Percentiles rank a stretch among this genome's conserved stretches.
Conservation (phyloP, 2,797 vertebrate species). For the Coilia nasus region DNA sequence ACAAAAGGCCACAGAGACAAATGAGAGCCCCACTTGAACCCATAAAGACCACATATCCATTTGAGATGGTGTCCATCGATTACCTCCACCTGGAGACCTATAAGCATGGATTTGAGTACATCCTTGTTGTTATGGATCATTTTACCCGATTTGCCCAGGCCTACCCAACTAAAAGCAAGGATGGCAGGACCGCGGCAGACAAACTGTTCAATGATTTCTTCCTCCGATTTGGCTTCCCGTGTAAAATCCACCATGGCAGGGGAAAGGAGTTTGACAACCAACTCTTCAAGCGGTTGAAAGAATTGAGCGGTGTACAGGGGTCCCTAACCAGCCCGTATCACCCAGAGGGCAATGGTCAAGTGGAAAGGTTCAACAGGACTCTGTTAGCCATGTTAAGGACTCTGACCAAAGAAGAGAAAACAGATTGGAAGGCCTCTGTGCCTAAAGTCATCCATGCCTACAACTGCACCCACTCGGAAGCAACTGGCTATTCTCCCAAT, state of each 20-base stretch:
- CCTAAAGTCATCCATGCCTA: too few species aligned
- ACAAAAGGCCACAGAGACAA: conserved; percentile 36
- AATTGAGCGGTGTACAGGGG: neutral
- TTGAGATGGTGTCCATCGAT: conserved; percentile 11
- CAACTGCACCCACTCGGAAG: too few species aligned
- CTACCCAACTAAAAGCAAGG: conserved; percentile 8
- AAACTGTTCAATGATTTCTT: neutral
- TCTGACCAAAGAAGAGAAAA: too few species aligned
- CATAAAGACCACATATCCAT: conserved; percentile 26
- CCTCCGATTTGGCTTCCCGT: too few species aligned
- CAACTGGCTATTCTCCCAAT: too few species aligned
- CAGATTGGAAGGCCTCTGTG: too few species aligned
- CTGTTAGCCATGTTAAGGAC: too few species aligned
- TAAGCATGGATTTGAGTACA: conserved; percentile 31
- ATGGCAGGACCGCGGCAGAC: neutral
- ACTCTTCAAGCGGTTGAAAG: neutral
- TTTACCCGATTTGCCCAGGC: conserved; percentile 26
- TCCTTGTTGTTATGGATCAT: conserved; percentile 29
- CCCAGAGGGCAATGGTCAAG: conserved; percentile 6
- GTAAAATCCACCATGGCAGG: conserved; percentile 27
- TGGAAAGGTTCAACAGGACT: conserved; percentile 13
- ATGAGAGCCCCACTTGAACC: conserved; percentile 7
- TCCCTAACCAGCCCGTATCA: conserved; percentile 1
- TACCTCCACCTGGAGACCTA: conserved; percentile 28
- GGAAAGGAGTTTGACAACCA: conserved; percentile 23